phyloP scores from a whole-genome alignment of 2,113 vertebrate species.

The Psittacus erithacus region DNA sequence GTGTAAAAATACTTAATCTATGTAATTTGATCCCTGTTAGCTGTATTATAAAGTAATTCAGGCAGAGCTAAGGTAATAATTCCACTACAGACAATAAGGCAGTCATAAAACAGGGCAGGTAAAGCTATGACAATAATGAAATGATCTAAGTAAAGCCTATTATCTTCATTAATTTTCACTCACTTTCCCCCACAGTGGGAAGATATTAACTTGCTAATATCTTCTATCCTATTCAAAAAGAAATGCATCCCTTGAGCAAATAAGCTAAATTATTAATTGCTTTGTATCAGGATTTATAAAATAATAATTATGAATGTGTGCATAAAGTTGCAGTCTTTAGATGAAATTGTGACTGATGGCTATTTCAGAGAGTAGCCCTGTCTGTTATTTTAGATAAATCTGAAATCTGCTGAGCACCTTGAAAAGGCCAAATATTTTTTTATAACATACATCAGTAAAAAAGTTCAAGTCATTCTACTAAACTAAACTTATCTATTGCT shows the following conservation, averaged over 20 bases:
- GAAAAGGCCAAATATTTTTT: neutral
- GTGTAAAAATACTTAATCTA: constrained; percentile 7
- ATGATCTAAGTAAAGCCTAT: constrained; percentile 51
- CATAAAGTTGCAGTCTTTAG: neutral
- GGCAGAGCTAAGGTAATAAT: neutral
- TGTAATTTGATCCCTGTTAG: constrained; percentile 13
- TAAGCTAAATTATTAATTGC: constrained; percentile 24
- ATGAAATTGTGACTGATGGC: neutral
- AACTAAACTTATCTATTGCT: neutral
- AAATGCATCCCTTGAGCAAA: constrained; percentile 50
- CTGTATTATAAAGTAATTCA: constrained; percentile 14
- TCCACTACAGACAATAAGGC: constrained; percentile 14
- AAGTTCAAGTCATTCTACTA: neutral
- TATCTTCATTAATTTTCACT: constrained; percentile 67
- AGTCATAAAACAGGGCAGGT: constrained; percentile 29
- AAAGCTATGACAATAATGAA: constrained; percentile 49
- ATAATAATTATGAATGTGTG: neutral
- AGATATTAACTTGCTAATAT: constrained; percentile 60
- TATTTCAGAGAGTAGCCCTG: neutral
- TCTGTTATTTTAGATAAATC: neutral
- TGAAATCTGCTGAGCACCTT: neutral
- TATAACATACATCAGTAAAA: neutral
- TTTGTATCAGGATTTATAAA: constrained; percentile 26
- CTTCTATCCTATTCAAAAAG: constrained; percentile 13
- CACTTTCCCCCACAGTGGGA: constrained; percentile 47